Percentiles rank a stretch among this genome's conserved stretches.
These are phyloP conservation scores for Neoarius graeffei DNA, from an alignment of 2,113 vertebrate genomes.

Conservation along the genomic window DNA sequence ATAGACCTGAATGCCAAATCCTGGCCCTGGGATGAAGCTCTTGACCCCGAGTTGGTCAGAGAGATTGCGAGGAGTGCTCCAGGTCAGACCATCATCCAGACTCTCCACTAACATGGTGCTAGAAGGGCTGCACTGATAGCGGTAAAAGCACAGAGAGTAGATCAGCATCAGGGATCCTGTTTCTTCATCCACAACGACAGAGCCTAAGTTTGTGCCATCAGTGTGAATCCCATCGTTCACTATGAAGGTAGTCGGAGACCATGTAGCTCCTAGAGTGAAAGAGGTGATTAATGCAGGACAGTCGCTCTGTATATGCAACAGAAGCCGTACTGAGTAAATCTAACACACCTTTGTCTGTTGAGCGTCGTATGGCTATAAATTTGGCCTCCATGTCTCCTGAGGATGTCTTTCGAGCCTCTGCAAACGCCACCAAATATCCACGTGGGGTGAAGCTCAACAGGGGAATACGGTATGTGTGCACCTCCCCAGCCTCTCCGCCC, in stretches of 20 bases:
- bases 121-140: constrained; percentile 67
- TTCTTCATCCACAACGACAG: constrained; percentile 79
- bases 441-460: constrained; percentile 77
- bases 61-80: constrained; percentile 81
- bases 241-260: constrained; percentile 83
- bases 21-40: constrained; percentile 81
- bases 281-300: neutral
- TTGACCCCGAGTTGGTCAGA: constrained; percentile 77
- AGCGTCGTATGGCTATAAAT: constrained; percentile 82
- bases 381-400: constrained; percentile 76
- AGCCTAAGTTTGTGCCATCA: constrained; percentile 84
- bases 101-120: constrained; percentile 85
- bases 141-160: constrained; percentile 81
- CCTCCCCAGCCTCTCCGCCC: constrained; percentile 72
- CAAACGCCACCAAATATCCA: constrained; percentile 82
- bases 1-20: constrained; percentile 85
- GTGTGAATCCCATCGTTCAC: constrained; percentile 70
- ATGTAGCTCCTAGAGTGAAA: constrained; percentile 76
- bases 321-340: neutral
- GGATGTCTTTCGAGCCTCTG: constrained; percentile 79
- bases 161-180: constrained; percentile 75
- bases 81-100: constrained; percentile 81
- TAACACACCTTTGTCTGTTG: constrained; percentile 78
- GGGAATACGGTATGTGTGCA: constrained; percentile 82
- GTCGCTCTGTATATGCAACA: neutral